phyloP scores from a whole-genome alignment of 1,140 invertebrate species.

The Cryptotermes secundus region DNA sequence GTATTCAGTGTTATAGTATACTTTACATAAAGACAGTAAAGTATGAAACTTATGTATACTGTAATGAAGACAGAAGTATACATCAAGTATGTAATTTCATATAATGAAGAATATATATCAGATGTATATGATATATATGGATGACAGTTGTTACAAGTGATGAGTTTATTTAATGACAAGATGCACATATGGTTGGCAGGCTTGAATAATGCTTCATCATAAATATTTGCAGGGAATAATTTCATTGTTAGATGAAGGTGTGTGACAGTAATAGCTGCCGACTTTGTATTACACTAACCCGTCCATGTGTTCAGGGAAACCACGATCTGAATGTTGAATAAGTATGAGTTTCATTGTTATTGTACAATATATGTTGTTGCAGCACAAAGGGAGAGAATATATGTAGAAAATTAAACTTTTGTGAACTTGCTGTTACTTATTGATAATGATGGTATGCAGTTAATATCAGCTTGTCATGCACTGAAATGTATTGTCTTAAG shows the following conservation, averaged over 20 bases:
- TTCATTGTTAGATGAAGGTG: not conserved
- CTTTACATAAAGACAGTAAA: not conserved
- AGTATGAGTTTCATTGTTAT: not conserved
- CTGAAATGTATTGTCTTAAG: not conserved
- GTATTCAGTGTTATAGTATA: not conserved
- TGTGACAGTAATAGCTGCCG: not conserved
- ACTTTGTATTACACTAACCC: not conserved
- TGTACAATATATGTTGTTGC: not conserved
- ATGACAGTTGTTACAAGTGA: not conserved
- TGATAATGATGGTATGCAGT: not conserved
- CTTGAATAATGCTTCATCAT: not conserved
- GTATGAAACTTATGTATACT: not conserved
- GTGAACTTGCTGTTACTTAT: conserved; percentile 7
- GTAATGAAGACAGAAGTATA: not conserved
- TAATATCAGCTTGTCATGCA: not conserved
- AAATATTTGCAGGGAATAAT: not conserved
- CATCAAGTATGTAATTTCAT: not conserved
- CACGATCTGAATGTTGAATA: not conserved
- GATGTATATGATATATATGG: not conserved
- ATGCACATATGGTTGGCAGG: not conserved
- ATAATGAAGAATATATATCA: not conserved
- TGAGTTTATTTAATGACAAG: not conserved
- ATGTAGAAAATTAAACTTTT: not conserved
- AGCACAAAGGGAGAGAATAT: not conserved
- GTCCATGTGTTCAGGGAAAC: conserved; percentile 17